Base-by-base conservation (phyloP, 2,797 vertebrate genomes). In the Eremophila alpestris region DNA sequence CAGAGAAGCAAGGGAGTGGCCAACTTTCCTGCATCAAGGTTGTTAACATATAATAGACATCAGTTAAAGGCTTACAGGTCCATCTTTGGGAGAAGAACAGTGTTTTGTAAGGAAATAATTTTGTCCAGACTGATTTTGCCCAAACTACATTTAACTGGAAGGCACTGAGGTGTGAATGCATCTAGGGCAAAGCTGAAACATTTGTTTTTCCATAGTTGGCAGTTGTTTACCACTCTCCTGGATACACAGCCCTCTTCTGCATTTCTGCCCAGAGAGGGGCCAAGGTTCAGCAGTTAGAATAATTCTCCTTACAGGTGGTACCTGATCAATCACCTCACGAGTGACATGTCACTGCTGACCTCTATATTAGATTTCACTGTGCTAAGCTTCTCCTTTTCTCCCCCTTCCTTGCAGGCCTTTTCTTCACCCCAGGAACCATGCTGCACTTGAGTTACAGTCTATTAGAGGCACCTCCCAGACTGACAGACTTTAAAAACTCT, bases 241-340 rank as follows among this genome's bases (percentile, higher is more conserved):
- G 64, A 49, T 54, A 32, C 64, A 36, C 9, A 7, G 16, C 81
- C 67, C 83, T 78, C 74, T 60, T 79, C 80, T 3, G 3, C 91
- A 83, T 30, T 19, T 69, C 70, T 89, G 34, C 68, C n/a, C 30
- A 34, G 89, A 79, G 24, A 52, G 70, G 41, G 70, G 59, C 67
- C 83, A 86, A 55, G 67, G 88, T 94, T 94, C 88, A 90, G 73
- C 41, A 48, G 63, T 82, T 67, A 49, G 59, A 83, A 76, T 87
- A 78, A 85, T 64, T 95, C 90, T 76, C 63, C 64, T 94, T 95
- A 82, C 83, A 90, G 94, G 88, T 95, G 83, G 75, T 94, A 90
- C 62, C 80, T 81, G 87, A 91, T 93, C 79, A 90, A 81, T 96
- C 76, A 88, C 4, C 52, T 83, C 69, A 18, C 0, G 55, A 79